Evolutionary conservation across 2,113 vertebrate genomes (phyloP).

Genomic region (Isichthys henryi): DNA sequence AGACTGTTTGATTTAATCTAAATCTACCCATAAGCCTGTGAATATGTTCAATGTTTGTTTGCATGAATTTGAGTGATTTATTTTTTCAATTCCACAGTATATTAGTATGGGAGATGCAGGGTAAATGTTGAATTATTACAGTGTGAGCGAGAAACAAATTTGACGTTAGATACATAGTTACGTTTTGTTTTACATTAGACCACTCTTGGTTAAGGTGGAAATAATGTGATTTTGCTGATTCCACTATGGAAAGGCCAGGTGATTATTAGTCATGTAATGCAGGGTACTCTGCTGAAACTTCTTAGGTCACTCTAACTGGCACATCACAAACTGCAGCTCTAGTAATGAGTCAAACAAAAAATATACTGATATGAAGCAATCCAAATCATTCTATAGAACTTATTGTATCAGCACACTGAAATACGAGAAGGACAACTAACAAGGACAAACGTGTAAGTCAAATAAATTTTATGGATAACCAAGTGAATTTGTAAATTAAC

Average conservation of each 20-base stretch:
- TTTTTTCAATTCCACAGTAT: not conserved
- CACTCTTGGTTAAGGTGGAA: not conserved
- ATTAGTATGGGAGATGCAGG: not conserved
- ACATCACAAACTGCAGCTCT: not conserved
- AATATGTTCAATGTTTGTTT: not conserved
- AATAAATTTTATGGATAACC: not conserved
- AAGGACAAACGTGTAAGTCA: not conserved
- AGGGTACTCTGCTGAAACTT: not conserved
- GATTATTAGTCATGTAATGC: not conserved
- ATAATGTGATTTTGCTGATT: not conserved
- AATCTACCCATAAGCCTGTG: constrained; percentile 13
- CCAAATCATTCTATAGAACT: not conserved
- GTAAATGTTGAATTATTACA: not conserved
- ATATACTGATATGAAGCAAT: not conserved
- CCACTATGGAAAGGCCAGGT: not conserved
- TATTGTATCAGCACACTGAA: not conserved
- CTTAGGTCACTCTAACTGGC: not conserved
- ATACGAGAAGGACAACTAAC: not conserved
- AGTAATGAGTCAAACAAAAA: not conserved
- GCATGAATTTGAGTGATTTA: not conserved
- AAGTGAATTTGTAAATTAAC: not conserved
- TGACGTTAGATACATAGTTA: not conserved
- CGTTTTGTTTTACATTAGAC: not conserved
- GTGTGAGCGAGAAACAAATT: not conserved
- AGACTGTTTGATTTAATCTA: constrained; percentile 31